Conservation (phyloP, 1,140 invertebrate genomes). For the honey bee (Apis mellifera) region DNA sequence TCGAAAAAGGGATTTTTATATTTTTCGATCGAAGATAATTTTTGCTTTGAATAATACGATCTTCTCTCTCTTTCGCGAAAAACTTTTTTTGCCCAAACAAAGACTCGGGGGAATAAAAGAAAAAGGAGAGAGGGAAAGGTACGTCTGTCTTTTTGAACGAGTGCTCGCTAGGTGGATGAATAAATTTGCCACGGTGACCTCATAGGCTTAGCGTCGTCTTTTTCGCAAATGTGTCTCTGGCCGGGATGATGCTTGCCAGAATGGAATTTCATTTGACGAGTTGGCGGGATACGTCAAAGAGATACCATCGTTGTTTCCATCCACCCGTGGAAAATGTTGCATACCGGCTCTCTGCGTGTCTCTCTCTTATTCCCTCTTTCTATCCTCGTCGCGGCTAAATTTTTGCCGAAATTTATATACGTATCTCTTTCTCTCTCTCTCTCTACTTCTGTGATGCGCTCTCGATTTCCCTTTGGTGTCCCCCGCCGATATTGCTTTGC, state of each 20-base stretch:
- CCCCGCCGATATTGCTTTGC: background rate
- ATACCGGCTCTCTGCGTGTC: constrained; percentile 25
- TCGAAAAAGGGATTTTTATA: too few species aligned
- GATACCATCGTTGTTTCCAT: constrained; percentile 63
- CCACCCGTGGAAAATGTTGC: constrained; percentile 50
- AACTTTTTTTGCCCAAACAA: too few species aligned
- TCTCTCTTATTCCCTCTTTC: too few species aligned
- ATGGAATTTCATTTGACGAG: constrained; percentile 61
- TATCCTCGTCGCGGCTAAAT: background rate
- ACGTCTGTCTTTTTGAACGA: constrained; percentile 15
- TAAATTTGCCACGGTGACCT: constrained; percentile 13
- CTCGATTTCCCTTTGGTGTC: too few species aligned
- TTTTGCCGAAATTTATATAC: background rate
- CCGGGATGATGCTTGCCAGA: constrained; percentile 24
- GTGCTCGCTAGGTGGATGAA: background rate
- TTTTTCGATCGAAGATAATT: too few species aligned
- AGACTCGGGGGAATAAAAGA: background rate
- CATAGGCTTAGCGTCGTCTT: constrained; percentile 14
- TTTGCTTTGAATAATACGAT: too few species aligned
- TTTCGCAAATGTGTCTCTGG: constrained; percentile 29
- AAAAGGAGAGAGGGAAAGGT: background rate
- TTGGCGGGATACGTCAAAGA: constrained; percentile 53
- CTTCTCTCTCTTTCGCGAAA: too few species aligned
- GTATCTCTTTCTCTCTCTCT: too few species aligned
- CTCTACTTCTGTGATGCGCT: too few species aligned